Percentiles rank a stretch among this genome's conserved stretches.
Conservation (phyloP, 2,888 invertebrate genomes). For the Alentia gelatinosa region DNA sequence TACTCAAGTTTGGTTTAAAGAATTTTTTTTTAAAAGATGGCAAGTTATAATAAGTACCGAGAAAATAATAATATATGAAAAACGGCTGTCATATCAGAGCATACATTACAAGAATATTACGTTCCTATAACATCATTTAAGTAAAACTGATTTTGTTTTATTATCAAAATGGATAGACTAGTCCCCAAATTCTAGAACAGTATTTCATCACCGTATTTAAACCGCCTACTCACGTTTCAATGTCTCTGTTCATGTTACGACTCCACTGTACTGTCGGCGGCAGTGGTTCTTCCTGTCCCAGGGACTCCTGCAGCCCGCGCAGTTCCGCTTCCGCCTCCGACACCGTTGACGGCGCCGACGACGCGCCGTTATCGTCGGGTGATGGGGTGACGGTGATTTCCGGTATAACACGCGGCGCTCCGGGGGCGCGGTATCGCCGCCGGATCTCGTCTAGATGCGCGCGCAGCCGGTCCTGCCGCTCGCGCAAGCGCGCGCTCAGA, state of each 20-base stretch:
- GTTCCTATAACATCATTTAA: no score
- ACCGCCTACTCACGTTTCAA: background rate
- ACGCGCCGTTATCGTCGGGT: background rate
- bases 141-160: no score
- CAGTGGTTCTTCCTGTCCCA: background rate
- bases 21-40: no score
- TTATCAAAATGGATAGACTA: no score
- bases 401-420: background rate
- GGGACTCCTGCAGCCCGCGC: background rate
- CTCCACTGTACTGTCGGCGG: background rate
- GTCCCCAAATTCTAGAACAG: no score
- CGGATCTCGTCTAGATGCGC: conserved; percentile 57
- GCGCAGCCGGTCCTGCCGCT: conserved; percentile 56
- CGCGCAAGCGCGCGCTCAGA: conserved; percentile 41
- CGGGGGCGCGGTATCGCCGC: background rate
- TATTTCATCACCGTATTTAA: no score
- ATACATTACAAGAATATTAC: no score
- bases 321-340: background rate
- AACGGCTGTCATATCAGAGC: no score
- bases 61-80: no score
- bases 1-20: no score
- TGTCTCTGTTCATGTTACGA: conserved; percentile 8
- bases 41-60: no score
- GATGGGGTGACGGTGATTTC: conserved; percentile 25
- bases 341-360: background rate